A percentile compares a stretch with the other conserved stretches of the same genome.
phyloP scores from a whole-genome alignment of 2,797 vertebrate species.

The Phrynocephalus forsythii region DNA sequence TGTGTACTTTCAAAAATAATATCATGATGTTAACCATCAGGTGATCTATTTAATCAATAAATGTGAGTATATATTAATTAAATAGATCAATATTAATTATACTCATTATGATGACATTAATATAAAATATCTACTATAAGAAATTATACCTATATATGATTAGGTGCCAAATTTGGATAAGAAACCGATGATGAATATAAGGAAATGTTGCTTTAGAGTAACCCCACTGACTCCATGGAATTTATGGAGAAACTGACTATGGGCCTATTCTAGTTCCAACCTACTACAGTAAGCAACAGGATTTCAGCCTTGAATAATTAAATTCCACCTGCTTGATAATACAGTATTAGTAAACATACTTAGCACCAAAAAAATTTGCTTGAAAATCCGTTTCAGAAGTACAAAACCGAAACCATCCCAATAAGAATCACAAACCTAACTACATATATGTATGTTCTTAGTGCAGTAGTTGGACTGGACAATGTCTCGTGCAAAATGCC shows the following conservation, averaged over 20 bases:
- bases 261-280: no score
- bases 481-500: not conserved
- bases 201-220: no score
- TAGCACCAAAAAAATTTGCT: not conserved
- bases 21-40: not conserved
- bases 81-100: no score
- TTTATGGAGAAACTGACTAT: no score
- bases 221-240: no score
- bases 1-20: not conserved
- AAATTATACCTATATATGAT: no score
- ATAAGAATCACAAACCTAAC: no score
- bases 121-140: no score
- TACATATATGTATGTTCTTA: no score
- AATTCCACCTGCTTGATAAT: not conserved
- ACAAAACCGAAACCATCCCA: not conserved
- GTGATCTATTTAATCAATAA: not conserved
- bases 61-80: no score
- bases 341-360: constrained; percentile 1
- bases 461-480: not conserved
- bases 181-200: not conserved
- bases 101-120: no score
- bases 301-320: not conserved
- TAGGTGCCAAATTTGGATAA: not conserved
- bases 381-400: not conserved
- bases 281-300: no score